These are phyloP conservation scores for Oostethus manadensis DNA, from an alignment of 2,113 vertebrate genomes.

Conservation along the genomic window DNA sequence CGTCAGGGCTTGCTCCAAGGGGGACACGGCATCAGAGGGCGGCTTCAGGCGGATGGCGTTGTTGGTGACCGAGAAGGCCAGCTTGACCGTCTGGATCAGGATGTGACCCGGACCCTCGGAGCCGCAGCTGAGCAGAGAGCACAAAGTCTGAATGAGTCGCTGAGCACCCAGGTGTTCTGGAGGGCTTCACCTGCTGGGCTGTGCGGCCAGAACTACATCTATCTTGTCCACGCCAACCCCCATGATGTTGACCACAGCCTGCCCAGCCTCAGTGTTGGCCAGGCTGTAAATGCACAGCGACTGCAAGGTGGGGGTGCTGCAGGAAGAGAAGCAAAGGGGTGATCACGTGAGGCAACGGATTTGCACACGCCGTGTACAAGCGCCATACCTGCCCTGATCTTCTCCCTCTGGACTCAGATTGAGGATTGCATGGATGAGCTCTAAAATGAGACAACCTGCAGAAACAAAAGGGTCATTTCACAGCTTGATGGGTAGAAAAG, in stretches of 20 bases:
- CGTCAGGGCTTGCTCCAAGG: constrained; percentile 90
- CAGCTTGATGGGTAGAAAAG: neutral
- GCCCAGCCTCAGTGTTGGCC: constrained; percentile 93
- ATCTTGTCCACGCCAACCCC: constrained; percentile 95
- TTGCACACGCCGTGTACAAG: too few relatives aligned
- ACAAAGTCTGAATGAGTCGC: neutral
- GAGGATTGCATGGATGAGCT: constrained; percentile 92
- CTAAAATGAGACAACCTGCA: constrained; percentile 88
- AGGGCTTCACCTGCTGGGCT: constrained; percentile 77
- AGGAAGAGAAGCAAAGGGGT: neutral
- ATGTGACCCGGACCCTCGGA: constrained; percentile 89
- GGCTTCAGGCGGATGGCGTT: constrained; percentile 94
- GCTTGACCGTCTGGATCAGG: constrained; percentile 92
- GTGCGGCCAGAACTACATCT: constrained; percentile 87
- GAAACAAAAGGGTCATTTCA: constrained; percentile 7
- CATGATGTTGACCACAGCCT: constrained; percentile 95
- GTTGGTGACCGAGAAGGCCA: constrained; percentile 94
- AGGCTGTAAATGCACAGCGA: constrained; percentile 93
- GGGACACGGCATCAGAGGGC: constrained; percentile 81
- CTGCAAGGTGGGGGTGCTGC: constrained; percentile 84
- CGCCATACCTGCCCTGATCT: constrained; percentile 78
- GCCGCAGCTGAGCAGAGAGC: constrained; percentile 68
- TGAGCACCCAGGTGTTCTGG: neutral
- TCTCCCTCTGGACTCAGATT: constrained; percentile 89
- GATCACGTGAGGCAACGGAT: too few relatives aligned